A percentile compares a stretch with the other conserved stretches of the same genome.
Evolutionary conservation across 2,113 vertebrate species (phyloP).

Genomic region (Chionomys nivalis): DNA sequence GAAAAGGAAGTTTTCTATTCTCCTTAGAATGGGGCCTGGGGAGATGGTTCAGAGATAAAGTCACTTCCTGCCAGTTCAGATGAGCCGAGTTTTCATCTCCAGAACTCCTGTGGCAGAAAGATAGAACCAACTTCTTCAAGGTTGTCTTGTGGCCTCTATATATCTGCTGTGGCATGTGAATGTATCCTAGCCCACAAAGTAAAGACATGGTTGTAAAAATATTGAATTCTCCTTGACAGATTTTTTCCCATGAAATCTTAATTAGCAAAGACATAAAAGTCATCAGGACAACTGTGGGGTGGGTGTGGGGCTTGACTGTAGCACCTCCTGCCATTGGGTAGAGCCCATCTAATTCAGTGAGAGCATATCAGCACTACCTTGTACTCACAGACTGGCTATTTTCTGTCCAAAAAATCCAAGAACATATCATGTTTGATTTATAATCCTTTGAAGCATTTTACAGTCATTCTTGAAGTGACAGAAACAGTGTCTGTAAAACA

Average conservation of each 20-base stretch:
- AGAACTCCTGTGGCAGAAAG: too few species aligned
- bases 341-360: neutral
- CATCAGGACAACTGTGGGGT: constrained; percentile 15
- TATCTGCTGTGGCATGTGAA: neutral
- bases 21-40: neutral
- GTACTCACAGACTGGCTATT: neutral
- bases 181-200: neutral
- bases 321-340: neutral
- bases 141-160: neutral
- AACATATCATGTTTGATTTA: constrained; percentile 58
- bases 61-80: neutral
- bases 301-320: neutral
- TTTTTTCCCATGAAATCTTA: constrained; percentile 15
- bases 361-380: neutral
- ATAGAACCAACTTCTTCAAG: too few species aligned
- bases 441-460: neutral
- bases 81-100: neutral
- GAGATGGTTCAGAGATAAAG: neutral
- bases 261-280: constrained; percentile 22
- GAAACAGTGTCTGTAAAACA: neutral
- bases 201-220: neutral
- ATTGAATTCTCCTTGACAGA: neutral
- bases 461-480: constrained; percentile 43
- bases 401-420: constrained; percentile 30
- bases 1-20: neutral